Evolutionary conservation across 1,140 invertebrate genomes (phyloP), one percentile per base, ranked within the genome.

Genomic region (Dolichoris vasculosae): DNA sequence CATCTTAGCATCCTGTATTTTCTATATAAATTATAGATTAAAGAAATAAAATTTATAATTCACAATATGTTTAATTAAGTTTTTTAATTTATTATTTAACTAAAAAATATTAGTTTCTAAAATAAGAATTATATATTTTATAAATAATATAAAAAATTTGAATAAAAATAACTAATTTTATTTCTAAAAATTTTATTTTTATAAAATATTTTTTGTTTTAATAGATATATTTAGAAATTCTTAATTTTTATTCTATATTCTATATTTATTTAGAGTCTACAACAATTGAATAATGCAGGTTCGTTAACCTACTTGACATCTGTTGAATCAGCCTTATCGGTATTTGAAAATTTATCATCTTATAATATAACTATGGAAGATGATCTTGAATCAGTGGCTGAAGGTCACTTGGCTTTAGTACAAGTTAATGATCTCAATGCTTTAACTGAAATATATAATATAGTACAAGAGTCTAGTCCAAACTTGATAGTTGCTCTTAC

Each of bases 401-500:
- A 91, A 26, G 88, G 86, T 40, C 91, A 90, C 46, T 59, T 92
- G 17, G 73, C 86, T 4, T 80, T 91, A 43, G 86, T 78, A 0
- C 82, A 84, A 40, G 84, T 89, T 11, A 87, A 48, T 32, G 89
- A 91, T 78, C 79, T 93, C 35, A 88, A 91, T n/a, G 55, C 86
- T 30, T 80, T 93, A 77, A 77, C 88, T n/a, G 89, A 92, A n/a
- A 88, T 86, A 9, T 92, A 90, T 46, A 89, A 90, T 32, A 77
- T 79, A 0, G 20, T 91, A 2, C 88, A 82, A 69, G 89, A 91
- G 23, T 87, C 87, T 0, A 92, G 78, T 83, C 87, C 89, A 20
- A 90, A 89, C 55, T 79, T 90, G 17, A 82, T 91, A 69, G 88
- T 89, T 51, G 87, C 87, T 30, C 80, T 93, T 9, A 92, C 92